Evolutionary conservation across 2,888 invertebrate genomes (phyloP).

Genomic region (Catonia carolina): DNA sequence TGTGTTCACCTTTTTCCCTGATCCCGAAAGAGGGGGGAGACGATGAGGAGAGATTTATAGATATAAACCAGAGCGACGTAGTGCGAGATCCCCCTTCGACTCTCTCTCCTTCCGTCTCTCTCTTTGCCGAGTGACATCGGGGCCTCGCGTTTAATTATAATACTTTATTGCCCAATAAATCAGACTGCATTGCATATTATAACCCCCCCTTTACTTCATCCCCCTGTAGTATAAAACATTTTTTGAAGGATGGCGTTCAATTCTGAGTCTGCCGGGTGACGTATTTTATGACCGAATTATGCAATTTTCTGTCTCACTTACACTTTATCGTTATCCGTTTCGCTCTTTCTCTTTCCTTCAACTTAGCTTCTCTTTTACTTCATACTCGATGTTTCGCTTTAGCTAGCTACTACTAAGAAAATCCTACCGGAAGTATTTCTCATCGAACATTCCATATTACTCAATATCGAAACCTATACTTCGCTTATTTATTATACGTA

Average conservation of each 20-base stretch:
- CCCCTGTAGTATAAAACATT: constrained; percentile 38
- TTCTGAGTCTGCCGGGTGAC: constrained; percentile 19
- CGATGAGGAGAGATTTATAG: too few relatives aligned
- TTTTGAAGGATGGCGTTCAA: constrained; percentile 35
- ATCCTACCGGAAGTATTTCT: constrained; percentile 12
- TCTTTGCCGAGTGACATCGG: too few relatives aligned
- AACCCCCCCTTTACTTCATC: constrained; percentile 24
- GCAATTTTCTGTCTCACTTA: constrained; percentile 15
- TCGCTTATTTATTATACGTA: too few relatives aligned
- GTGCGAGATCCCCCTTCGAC: too few relatives aligned
- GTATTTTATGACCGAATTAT: constrained; percentile 28
- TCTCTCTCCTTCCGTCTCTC: too few relatives aligned
- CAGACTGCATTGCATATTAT: constrained; percentile 43
- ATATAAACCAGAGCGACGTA: too few relatives aligned
- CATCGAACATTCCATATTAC: constrained; percentile 5
- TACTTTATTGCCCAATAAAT: constrained; percentile 74
- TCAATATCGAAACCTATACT: too few relatives aligned
- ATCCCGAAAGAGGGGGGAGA: too few relatives aligned
- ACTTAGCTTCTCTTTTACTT: too few relatives aligned
- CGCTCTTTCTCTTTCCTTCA: background rate
- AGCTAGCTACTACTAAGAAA: too few relatives aligned
- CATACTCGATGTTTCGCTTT: constrained; percentile 30
- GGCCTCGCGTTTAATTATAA: constrained; percentile 61
- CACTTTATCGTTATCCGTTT: background rate
- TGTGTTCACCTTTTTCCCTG: too few relatives aligned